Conservation (phyloP, 2,888 invertebrate species). For the Caradrina kadenii region DNA sequence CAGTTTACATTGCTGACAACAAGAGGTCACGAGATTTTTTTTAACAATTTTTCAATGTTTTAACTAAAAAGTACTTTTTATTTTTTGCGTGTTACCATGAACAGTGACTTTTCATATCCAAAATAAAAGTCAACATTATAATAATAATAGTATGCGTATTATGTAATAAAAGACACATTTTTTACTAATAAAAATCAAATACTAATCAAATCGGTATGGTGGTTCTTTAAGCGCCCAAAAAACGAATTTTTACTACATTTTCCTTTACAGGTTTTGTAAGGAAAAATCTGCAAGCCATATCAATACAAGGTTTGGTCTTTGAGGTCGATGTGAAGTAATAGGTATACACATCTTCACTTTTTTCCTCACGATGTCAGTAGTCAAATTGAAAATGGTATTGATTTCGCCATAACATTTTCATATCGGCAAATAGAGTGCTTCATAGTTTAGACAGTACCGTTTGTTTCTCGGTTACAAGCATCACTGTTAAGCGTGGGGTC, state of each 20-base stretch:
- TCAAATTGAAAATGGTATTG: background rate
- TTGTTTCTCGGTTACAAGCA: background rate
- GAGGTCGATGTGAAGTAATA: constrained; percentile 12
- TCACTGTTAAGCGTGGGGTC: background rate
- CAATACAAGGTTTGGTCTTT: constrained; percentile 8
- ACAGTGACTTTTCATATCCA: too few relatives aligned
- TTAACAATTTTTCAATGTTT: too few relatives aligned
- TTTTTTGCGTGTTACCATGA: too few relatives aligned
- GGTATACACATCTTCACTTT: constrained; percentile 6
- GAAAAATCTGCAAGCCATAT: constrained; percentile 14
- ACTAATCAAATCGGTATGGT: too few relatives aligned
- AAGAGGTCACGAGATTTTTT: too few relatives aligned
- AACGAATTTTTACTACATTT: background rate
- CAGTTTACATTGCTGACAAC: too few relatives aligned
- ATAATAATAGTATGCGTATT: too few relatives aligned
- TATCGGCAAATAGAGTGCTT: too few relatives aligned
- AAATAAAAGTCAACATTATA: too few relatives aligned
- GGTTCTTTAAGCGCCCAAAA: background rate
- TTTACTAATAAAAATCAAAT: too few relatives aligned
- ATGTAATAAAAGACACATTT: too few relatives aligned
- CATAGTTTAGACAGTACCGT: background rate
- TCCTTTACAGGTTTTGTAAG: constrained; percentile 10
- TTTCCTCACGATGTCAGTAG: background rate
- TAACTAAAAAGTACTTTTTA: too few relatives aligned
- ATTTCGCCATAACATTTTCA: background rate